These are phyloP conservation scores for Gopherus flavomarginatus DNA, from an alignment of 2,113 vertebrate genomes.

Conservation along the genomic window DNA sequence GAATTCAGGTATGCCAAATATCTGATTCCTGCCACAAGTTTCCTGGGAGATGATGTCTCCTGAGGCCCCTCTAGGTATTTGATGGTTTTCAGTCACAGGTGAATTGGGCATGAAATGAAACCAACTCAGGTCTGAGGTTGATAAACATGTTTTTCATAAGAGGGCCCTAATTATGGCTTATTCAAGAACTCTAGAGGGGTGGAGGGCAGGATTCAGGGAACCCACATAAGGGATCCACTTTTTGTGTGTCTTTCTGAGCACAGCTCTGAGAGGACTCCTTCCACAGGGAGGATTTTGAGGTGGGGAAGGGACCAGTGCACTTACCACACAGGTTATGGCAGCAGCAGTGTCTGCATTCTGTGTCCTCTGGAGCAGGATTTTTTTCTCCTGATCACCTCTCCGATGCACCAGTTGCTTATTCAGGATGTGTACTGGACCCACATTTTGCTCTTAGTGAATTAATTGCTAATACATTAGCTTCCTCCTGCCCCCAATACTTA, in stretches of 20 bases:
- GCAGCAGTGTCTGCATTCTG: neutral
- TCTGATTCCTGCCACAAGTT: neutral
- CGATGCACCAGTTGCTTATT: neutral
- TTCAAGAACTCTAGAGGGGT: neutral
- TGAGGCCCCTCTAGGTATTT: neutral
- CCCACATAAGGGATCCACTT: neutral
- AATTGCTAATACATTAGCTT: neutral
- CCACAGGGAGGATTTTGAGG: neutral
- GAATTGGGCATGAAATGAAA: neutral
- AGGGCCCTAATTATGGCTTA: neutral
- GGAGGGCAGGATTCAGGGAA: fast-evolving
- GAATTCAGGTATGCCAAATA: neutral
- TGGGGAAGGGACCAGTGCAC: neutral
- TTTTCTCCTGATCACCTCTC: neutral
- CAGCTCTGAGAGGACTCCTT: neutral
- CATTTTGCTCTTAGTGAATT: neutral
- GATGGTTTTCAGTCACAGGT: fast-evolving
- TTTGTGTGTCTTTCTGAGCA: neutral
- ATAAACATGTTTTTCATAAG: neutral
- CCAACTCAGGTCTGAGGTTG: neutral
- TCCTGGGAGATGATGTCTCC: neutral
- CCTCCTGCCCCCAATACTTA: neutral
- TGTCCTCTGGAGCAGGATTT: neutral
- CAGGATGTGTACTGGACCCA: neutral
- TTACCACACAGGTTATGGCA: neutral